Evolutionary conservation across 2,888 invertebrate species (phyloP).

Genomic region (Campaea margaritaria): DNA sequence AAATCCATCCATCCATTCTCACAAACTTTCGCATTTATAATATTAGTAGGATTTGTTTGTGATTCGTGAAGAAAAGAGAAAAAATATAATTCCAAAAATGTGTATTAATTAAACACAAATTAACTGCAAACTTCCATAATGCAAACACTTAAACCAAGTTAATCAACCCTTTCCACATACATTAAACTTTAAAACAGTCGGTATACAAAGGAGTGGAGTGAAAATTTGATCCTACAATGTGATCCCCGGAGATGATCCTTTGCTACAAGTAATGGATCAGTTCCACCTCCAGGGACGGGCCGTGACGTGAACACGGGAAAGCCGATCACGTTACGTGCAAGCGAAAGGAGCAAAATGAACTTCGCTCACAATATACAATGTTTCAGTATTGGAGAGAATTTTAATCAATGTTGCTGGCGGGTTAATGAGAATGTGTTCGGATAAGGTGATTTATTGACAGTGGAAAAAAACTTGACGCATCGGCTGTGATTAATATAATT

Average conservation of each 20-base stretch:
- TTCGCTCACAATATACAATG: conserved; percentile 19
- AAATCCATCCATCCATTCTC: no score
- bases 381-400: conserved; percentile 14
- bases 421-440: conserved; percentile 12
- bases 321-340: conserved; percentile 30
- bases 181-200: conserved; percentile 31
- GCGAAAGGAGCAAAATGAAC: conserved; percentile 16
- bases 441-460: background rate
- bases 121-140: conserved; percentile 17
- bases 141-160: conserved; percentile 21
- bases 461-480: background rate
- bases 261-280: conserved; percentile 43
- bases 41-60: no score
- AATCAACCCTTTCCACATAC: conserved; percentile 22
- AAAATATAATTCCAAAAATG: no score
- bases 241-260: conserved; percentile 35
- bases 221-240: conserved; percentile 37
- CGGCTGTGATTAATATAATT: background rate
- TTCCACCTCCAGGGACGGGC: conserved; percentile 24
- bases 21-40: no score
- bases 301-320: conserved; percentile 35
- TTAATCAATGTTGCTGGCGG: conserved; percentile 17
- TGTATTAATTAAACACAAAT: background rate
- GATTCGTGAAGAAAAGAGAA: no score
- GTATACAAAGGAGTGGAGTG: conserved; percentile 35